Evolutionary conservation across 2,888 invertebrate genomes (phyloP).

Genomic region (Heliconius hortense): DNA sequence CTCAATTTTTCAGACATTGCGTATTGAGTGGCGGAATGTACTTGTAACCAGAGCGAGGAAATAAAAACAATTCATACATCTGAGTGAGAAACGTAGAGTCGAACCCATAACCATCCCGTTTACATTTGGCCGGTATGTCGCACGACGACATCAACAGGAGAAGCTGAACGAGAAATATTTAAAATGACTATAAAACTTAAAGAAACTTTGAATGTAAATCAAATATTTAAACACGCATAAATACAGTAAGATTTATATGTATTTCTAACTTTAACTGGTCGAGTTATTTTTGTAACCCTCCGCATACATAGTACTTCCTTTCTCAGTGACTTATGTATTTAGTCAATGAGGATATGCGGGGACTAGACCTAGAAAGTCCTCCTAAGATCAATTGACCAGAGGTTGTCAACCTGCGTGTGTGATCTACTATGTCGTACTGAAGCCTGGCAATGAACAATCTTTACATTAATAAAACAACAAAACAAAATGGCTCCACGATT

Average conservation of each 20-base stretch:
- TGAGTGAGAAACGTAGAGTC: no score
- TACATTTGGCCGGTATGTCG: no score
- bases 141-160: no score
- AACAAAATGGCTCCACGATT: background rate
- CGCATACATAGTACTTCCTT: constrained; percentile 2
- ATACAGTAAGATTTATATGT: background rate
- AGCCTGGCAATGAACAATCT: background rate
- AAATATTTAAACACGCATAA: no score
- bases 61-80: no score
- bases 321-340: constrained; percentile 20
- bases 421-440: background rate
- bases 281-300: background rate
- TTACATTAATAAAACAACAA: background rate
- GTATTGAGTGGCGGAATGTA: no score
- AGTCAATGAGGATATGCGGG: constrained; percentile 28
- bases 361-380: constrained; percentile 27
- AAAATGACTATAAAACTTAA: no score
- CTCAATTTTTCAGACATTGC: no score
- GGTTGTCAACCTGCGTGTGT: constrained; percentile 19
- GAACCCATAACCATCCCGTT: no score
- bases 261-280: background rate
- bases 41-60: no score
- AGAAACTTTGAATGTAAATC: no score
- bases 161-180: no score
- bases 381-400: constrained; percentile 26